These are phyloP conservation scores for Lepas anatifera DNA, from an alignment of 2,888 invertebrate genomes.

Conservation along the genomic window DNA sequence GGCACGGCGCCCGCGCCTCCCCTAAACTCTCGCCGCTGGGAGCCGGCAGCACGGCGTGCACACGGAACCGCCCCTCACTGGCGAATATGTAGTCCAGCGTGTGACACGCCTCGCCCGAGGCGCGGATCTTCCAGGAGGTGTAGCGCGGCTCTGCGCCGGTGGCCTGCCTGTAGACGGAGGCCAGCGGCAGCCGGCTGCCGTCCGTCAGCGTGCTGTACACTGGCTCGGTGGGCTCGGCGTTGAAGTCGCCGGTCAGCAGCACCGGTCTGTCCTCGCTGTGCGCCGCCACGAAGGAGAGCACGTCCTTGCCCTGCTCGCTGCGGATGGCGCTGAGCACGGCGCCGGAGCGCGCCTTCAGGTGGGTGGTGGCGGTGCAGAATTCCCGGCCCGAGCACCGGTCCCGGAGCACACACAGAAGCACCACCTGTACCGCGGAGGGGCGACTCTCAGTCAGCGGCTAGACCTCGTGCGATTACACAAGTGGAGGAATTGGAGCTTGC, in stretches of 20 bases:
- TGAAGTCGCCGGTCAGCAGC: slow-evolving; percentile 60
- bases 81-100: slow-evolving; percentile 65
- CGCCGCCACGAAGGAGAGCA: slow-evolving; percentile 44
- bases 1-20: slow-evolving; percentile 50
- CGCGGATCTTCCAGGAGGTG: slow-evolving; percentile 62
- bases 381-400: slow-evolving; percentile 44
- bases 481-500: no score
- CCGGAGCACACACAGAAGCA: slow-evolving; percentile 44
- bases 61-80: slow-evolving; percentile 43
- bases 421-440: no score
- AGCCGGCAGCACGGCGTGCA: slow-evolving; percentile 44
- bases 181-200: slow-evolving; percentile 13
- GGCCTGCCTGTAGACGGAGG: slow-evolving; percentile 25
- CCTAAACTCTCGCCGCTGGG: slow-evolving; percentile 55
- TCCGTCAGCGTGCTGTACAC: slow-evolving; percentile 39
- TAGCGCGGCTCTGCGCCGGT: slow-evolving; percentile 49
- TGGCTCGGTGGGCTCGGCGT: slow-evolving; percentile 58
- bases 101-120: slow-evolving; percentile 55
- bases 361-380: slow-evolving; percentile 55
- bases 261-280: slow-evolving; percentile 43
- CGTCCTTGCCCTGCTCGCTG: slow-evolving; percentile 57
- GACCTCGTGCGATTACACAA: no score
- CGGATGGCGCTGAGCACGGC: slow-evolving; percentile 51
- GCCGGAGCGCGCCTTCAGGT: slow-evolving; percentile 57
- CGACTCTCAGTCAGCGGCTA: no score